Conservation (phyloP, 2,888 invertebrate species). For the Vesta saturnalis region DNA sequence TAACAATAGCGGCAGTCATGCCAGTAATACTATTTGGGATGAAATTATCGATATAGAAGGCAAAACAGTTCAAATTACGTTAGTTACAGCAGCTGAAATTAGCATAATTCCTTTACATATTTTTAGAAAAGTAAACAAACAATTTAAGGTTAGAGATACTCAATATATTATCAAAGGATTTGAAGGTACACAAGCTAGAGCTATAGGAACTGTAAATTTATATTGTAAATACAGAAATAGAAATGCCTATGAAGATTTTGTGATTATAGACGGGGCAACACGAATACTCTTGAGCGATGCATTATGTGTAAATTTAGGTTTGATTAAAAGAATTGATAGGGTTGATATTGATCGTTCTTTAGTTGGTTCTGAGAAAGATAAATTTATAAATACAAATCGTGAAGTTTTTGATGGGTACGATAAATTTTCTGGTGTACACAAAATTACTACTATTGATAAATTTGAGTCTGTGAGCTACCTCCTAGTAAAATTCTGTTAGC, state of each 20-base stretch:
- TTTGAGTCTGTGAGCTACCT: not conserved
- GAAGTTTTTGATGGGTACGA: not conserved
- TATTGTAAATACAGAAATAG: not conserved
- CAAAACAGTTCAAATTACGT: not conserved
- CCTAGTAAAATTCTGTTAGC: too few relatives aligned
- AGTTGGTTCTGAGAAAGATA: not conserved
- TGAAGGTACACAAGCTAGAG: not conserved
- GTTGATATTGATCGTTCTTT: not conserved
- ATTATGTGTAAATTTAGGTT: not conserved
- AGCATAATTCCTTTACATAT: constrained; percentile 8
- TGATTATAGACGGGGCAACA: not conserved
- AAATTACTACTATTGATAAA: not conserved
- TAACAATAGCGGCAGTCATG: too few relatives aligned
- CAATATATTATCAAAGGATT: constrained; percentile 1
- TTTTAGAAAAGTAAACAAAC: not conserved
- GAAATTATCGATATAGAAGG: constrained; percentile 12
- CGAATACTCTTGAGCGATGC: not conserved
- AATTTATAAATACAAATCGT: not conserved
- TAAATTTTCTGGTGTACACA: not conserved
- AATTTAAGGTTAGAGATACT: not conserved
- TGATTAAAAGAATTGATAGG: not conserved
- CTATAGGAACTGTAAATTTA: constrained; percentile 4
- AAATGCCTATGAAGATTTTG: too few relatives aligned
- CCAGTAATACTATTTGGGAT: constrained; percentile 1
- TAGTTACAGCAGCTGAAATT: not conserved